phyloP scores from a whole-genome alignment of 23 tunicate genomes.

The Ciona savignyi region DNA sequence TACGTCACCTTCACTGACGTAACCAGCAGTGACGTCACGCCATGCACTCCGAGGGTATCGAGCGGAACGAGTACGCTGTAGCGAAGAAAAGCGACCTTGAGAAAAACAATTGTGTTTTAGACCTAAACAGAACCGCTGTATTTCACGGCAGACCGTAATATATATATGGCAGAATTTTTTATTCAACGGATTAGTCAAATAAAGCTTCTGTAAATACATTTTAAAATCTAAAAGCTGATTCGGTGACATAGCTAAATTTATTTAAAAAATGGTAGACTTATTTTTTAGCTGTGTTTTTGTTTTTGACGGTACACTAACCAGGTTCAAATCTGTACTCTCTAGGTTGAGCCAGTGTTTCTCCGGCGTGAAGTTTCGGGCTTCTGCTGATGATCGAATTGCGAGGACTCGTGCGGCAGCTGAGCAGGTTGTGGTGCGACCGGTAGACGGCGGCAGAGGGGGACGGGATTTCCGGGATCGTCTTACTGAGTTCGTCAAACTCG shows the following conservation, averaged over 20 bases:
- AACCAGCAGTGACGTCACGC: constrained; percentile 44
- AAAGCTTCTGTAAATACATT: no score
- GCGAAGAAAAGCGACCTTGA: constrained; percentile 49
- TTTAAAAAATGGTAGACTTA: no score
- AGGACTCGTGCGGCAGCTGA: constrained; percentile 27
- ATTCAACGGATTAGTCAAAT: no score
- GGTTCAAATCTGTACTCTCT: constrained; percentile 29
- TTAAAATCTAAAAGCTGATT: no score
- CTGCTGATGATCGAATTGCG: constrained; percentile 2
- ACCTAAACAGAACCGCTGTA: no score
- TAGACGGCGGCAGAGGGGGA: constrained; percentile 35
- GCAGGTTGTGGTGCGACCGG: constrained; percentile 47
- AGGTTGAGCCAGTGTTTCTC: constrained; percentile 48
- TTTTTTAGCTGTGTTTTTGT: no score
- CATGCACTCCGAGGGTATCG: constrained; percentile 51
- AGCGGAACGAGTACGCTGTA: constrained; percentile 68
- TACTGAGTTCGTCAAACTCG: constrained; percentile 26
- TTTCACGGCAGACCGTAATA: no score
- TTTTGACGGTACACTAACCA: no score
- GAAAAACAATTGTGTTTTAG: no score
- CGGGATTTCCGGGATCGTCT: constrained; percentile 13
- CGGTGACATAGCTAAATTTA: no score
- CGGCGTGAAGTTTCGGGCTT: constrained; percentile 65
- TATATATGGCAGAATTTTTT: no score
- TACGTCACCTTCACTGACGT: constrained; percentile 31